phyloP scores from a whole-genome alignment of 2,888 invertebrate species.

The Antheraea yamamai region DNA sequence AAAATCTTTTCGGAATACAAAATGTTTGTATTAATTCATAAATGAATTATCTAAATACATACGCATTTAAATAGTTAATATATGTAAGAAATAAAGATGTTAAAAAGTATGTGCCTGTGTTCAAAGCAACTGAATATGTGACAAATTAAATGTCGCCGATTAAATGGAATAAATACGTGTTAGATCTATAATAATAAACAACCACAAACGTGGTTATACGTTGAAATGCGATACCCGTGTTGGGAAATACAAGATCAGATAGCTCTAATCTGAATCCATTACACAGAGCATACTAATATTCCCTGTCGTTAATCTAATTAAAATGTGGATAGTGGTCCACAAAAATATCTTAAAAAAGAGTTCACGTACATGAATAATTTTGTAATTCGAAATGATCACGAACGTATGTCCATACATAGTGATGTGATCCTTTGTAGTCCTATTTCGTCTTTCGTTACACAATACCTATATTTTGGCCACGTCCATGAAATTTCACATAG shows the following conservation, averaged over 20 bases:
- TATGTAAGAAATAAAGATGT: too few relatives aligned
- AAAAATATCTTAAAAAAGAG: constrained; percentile 25
- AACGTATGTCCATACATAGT: constrained; percentile 35
- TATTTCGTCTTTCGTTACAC: constrained; percentile 40
- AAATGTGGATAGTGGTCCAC: constrained; percentile 15
- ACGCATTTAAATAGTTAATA: too few relatives aligned
- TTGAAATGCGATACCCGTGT: neutral
- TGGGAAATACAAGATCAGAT: constrained; percentile 6
- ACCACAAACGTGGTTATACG: constrained; percentile 1
- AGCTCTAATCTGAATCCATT: neutral
- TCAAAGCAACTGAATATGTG: neutral
- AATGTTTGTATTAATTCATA: too few relatives aligned
- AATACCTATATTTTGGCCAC: constrained; percentile 45
- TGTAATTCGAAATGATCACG: constrained; percentile 42
- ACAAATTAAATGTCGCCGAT: neutral
- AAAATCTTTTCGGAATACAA: too few relatives aligned
- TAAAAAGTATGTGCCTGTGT: too few relatives aligned
- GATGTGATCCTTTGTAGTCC: constrained; percentile 49
- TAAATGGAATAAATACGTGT: neutral
- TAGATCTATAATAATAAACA: neutral
- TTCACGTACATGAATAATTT: constrained; percentile 43
- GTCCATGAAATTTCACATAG: constrained; percentile 41
- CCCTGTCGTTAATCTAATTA: constrained; percentile 17
- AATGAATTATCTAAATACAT: too few relatives aligned
- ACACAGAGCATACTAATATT: constrained; percentile 2